Evolutionary conservation across 2,888 invertebrate genomes (phyloP), one percentile per base, ranked within the genome.

Genomic region (Belgica antarctica): DNA sequence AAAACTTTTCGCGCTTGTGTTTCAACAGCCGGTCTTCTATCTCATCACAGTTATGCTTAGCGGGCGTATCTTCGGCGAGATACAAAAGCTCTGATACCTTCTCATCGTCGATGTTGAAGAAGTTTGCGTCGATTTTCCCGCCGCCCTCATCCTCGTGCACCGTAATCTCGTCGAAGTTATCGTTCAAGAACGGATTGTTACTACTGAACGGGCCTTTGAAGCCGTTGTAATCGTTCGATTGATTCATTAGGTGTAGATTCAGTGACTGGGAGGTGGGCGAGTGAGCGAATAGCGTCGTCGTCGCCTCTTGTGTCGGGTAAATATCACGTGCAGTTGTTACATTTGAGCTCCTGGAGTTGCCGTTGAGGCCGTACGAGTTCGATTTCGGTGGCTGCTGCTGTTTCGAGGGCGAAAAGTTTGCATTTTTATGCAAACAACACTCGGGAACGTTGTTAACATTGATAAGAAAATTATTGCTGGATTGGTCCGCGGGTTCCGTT

Each of bases 1-100:
- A 81, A 76, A 88, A 88, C 77, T 88, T 87, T 77, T 87, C 87
- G 70, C 86, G 83, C 75, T 84, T 85, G 72, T 70, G 59, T 25
- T 70, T 70, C 25, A 70, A 27, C 61, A 46, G n/a, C 27, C 61
- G 70, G 15, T 70, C 70, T 7, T 59, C 34, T 12, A 22, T 31
- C 1, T 31, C 57, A 8, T 57, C 25, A 10, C 27, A 24, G 22
- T 28, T 31, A 10, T 36, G 10, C 24, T 41, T 17, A 4, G 31
- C 4, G n/a, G 36, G 5, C 17, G 34, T 17, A 17, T 70, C 36
- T 8, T 47, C 28, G 4, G 41, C 7, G 3, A 28, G 2, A 25
- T 41, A 59, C 22, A 70, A 28, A 10, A 31, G 17, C 15, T 52
- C 68, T 7, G 57, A 41, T 22, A 41, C 66, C 24, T 52, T 66